Evolutionary conservation across 2,888 invertebrate species (phyloP).

Genomic region (Volucella inanis): DNA sequence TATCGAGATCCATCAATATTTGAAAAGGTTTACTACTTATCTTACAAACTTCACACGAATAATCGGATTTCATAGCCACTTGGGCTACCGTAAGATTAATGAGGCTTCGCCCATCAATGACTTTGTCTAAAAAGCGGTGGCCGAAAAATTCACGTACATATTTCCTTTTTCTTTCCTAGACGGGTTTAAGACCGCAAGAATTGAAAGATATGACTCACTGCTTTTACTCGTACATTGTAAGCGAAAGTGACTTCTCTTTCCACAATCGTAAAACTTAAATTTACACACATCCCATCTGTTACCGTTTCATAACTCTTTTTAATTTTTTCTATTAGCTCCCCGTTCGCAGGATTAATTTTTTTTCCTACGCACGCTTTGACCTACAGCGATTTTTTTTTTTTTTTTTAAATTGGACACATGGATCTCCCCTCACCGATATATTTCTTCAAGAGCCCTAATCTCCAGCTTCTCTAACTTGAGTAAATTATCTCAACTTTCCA

Average conservation of each 20-base stretch:
- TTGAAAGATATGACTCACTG: not conserved
- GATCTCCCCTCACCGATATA: slow-evolving; percentile 32
- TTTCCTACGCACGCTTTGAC: slow-evolving; percentile 3
- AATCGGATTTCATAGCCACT: too few relatives aligned
- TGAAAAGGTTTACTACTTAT: too few relatives aligned
- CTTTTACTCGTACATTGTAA: slow-evolving; percentile 16
- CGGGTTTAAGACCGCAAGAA: too few relatives aligned
- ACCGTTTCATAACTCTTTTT: not conserved
- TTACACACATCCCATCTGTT: slow-evolving; percentile 14
- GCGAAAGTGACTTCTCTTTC: slow-evolving; percentile 40
- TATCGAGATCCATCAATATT: too few relatives aligned
- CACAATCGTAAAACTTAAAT: slow-evolving; percentile 26
- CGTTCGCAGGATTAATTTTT: not conserved
- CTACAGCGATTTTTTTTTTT: too few relatives aligned
- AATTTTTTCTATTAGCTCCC: not conserved
- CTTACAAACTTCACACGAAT: slow-evolving; percentile 2
- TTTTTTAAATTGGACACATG: slow-evolving; percentile 14
- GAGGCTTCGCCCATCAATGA: too few relatives aligned
- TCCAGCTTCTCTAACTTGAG: slow-evolving; percentile 35
- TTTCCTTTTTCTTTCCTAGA: too few relatives aligned
- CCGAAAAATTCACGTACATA: too few relatives aligned
- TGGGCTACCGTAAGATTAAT: too few relatives aligned
- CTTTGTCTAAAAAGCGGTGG: too few relatives aligned
- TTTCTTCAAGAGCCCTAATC: slow-evolving; percentile 43
- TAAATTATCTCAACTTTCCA: slow-evolving; percentile 50